phyloP scores from a whole-genome alignment of 2,113 vertebrate species.

The Hypanus sabinus region DNA sequence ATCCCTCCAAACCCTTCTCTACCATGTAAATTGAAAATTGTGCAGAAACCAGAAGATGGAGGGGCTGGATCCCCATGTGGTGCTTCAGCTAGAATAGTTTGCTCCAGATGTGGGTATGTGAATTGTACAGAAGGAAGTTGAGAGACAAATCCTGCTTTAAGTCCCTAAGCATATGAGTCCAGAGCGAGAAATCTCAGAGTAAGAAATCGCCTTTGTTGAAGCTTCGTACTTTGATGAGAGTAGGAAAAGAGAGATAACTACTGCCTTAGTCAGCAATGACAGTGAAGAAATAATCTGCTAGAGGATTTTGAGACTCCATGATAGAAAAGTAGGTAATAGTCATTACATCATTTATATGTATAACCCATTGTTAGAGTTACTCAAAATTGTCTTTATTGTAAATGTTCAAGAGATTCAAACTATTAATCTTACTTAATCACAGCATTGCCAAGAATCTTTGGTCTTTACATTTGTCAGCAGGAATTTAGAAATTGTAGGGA shows the following conservation, averaged over 20 bases:
- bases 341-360: not conserved
- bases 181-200: not conserved
- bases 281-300: not conserved
- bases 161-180: not conserved
- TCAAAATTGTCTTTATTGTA: not conserved
- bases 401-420: not conserved
- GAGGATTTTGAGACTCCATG: no score
- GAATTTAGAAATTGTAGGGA: slow-evolving; percentile 23
- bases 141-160: not conserved
- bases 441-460: not conserved
- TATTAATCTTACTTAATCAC: slow-evolving; percentile 8
- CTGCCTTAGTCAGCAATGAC: not conserved
- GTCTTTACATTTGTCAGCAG: slow-evolving; percentile 15
- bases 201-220: not conserved
- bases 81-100: not conserved
- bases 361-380: not conserved
- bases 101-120: not conserved
- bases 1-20: no score
- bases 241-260: not conserved
- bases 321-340: not conserved
- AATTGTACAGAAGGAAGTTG: no score
- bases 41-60: not conserved
- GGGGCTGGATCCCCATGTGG: not conserved
- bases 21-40: no score
- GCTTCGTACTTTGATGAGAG: not conserved